These are phyloP conservation scores for Gyps fulvus DNA, from an alignment of 2,113 vertebrate species.

Conservation along the genomic window DNA sequence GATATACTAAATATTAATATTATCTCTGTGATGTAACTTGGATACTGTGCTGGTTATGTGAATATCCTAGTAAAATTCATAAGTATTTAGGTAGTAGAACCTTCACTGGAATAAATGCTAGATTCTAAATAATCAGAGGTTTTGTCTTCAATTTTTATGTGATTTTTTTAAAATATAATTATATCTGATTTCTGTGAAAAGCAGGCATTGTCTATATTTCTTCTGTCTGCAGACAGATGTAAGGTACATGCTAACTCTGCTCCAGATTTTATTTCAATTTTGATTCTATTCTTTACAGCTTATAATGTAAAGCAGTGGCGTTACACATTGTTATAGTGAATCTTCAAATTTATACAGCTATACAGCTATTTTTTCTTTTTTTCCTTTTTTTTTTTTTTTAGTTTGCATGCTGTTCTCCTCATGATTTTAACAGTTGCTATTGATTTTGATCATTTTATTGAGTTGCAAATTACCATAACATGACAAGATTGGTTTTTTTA, in stretches of 20 bases:
- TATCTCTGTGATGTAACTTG: neutral
- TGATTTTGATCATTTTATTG: neutral
- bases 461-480: neutral
- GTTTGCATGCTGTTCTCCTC: neutral
- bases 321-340: neutral
- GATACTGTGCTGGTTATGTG: neutral
- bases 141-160: neutral
- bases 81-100: neutral
- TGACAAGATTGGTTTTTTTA: neutral
- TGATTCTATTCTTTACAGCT: neutral
- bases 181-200: slow-evolving; percentile 9
- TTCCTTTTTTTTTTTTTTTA: neutral
- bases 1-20: neutral
- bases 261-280: neutral
- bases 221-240: neutral
- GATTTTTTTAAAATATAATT: neutral
- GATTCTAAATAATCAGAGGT: neutral
- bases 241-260: neutral
- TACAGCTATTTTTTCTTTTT: neutral
- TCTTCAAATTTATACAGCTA: neutral
- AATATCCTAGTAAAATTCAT: neutral
- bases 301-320: neutral
- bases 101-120: neutral
- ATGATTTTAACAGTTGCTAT: neutral
- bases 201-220: neutral